Percentiles rank a stretch among this genome's conserved stretches.
phyloP scores from a whole-genome alignment of 2,113 vertebrate genomes.

The Alligator mississippiensis region DNA sequence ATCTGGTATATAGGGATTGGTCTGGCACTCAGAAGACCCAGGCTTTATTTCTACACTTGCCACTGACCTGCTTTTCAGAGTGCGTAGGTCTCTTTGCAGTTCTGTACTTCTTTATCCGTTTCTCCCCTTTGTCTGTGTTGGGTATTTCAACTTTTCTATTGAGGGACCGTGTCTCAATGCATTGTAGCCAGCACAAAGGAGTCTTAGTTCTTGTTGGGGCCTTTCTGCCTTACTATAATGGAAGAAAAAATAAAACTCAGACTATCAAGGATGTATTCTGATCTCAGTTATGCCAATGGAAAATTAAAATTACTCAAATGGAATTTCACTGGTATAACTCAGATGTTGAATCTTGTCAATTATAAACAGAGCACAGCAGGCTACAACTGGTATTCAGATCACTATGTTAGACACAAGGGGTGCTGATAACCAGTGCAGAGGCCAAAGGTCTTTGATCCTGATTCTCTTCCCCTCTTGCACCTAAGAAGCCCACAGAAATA shows the following conservation, averaged over 20 bases:
- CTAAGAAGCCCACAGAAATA: neutral
- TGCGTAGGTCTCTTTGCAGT: neutral
- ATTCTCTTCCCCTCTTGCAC: neutral
- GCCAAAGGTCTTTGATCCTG: neutral
- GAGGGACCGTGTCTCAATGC: neutral
- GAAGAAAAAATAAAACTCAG: neutral
- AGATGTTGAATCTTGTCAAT: too few relatives aligned
- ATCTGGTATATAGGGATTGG: neutral
- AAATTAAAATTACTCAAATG: constrained; percentile 24
- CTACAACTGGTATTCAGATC: neutral
- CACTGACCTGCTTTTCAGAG: neutral
- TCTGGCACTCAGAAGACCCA: neutral
- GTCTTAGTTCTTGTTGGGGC: neutral
- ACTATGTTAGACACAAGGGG: neutral
- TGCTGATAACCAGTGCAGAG: neutral
- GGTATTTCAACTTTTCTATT: neutral
- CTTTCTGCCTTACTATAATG: neutral
- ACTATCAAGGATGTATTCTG: neutral
- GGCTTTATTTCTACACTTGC: neutral
- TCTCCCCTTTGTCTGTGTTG: neutral
- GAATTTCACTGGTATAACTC: neutral
- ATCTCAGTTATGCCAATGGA: constrained; percentile 7
- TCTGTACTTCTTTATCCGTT: neutral
- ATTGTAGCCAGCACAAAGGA: neutral
- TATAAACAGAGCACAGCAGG: neutral